A percentile compares a stretch with the other conserved stretches of the same genome.
These are phyloP conservation scores for Philopedon plagiatum DNA, from an alignment of 2,888 invertebrate species.

Conservation along the genomic window DNA sequence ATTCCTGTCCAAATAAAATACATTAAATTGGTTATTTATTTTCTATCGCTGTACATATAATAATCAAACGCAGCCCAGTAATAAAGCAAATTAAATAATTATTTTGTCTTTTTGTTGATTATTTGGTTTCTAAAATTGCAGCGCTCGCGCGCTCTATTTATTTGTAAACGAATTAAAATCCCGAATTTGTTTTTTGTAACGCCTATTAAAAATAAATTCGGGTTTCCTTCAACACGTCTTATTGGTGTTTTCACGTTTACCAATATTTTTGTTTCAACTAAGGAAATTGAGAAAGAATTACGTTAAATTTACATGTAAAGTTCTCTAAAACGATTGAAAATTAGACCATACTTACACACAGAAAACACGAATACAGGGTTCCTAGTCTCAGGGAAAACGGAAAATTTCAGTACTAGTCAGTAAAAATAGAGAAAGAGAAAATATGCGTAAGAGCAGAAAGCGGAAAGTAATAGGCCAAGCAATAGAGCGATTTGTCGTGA, in stretches of 20 bases:
- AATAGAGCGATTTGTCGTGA: too few relatives aligned
- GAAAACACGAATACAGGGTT: too few relatives aligned
- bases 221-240: conserved; percentile 2
- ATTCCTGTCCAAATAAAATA: conserved; percentile 55
- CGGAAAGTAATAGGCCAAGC: too few relatives aligned
- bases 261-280: conserved; percentile 6
- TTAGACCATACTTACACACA: conserved; percentile 27
- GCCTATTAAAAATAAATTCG: conserved; percentile 34
- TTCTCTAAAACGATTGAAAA: not conserved
- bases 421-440: too few relatives aligned
- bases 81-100: conserved; percentile 55
- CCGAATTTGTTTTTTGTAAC: conserved; percentile 34
- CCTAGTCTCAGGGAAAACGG: too few relatives aligned
- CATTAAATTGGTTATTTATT: conserved; percentile 54
- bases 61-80: conserved; percentile 56
- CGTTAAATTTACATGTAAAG: too few relatives aligned
- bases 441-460: too few relatives aligned
- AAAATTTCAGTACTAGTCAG: too few relatives aligned
- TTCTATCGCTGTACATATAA: conserved; percentile 55
- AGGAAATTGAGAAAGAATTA: not conserved
- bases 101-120: conserved; percentile 55
- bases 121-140: conserved; percentile 47
- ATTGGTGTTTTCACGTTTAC: not conserved
- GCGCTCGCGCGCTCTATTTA: conserved; percentile 25
- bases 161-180: conserved; percentile 41